Conservation (phyloP, 2,113 vertebrate species). For the Gambusia affinis region DNA sequence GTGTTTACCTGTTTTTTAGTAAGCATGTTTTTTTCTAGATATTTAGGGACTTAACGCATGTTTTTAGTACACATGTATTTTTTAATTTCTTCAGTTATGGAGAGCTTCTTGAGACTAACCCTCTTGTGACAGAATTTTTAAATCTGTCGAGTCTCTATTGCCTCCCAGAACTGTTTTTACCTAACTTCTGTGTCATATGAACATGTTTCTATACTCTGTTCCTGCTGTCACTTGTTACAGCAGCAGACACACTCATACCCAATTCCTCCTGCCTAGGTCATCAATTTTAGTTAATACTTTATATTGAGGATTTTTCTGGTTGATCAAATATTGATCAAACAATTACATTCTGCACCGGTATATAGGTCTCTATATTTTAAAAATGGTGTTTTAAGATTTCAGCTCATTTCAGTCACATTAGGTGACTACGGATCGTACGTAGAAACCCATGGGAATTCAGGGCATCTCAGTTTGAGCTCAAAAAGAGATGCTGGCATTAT, state of each 20-base stretch:
- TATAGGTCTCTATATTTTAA: not conserved
- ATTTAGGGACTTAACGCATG: too few species aligned
- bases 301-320: not conserved
- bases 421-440: conserved; percentile 2
- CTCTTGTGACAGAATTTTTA: not conserved
- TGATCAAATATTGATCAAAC: not conserved
- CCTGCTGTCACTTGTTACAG: not conserved
- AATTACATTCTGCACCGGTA: not conserved
- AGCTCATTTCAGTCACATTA: not conserved
- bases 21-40: too few species aligned
- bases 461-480: conserved; percentile 47
- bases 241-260: not conserved
- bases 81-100: too few species aligned
- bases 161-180: not conserved
- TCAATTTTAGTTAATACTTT: not conserved
- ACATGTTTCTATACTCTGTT: too few species aligned
- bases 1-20: too few species aligned
- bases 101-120: not conserved
- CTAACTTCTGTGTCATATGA: too few species aligned
- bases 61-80: too few species aligned
- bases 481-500: conserved; percentile 42
- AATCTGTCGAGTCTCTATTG: not conserved
- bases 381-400: not conserved
- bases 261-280: not conserved
- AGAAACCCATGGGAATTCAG: conserved; percentile 48